Evolutionary conservation across 2,113 vertebrate species (phyloP).

Genomic region (Ivindomyrus marchei): DNA sequence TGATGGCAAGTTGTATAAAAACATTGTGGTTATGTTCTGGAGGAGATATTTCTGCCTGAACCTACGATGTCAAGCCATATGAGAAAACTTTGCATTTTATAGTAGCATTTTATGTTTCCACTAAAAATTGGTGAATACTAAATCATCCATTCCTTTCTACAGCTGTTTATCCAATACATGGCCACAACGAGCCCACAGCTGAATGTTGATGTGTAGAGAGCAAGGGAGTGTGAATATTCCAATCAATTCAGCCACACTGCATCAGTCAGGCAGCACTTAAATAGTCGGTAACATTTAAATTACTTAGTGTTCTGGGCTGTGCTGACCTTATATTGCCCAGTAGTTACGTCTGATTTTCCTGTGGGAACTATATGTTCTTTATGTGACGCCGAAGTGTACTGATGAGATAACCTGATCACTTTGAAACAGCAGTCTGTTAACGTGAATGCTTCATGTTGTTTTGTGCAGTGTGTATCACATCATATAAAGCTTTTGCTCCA

Average conservation of each 20-base stretch:
- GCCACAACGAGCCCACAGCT: neutral
- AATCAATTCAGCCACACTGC: neutral
- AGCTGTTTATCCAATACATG: neutral
- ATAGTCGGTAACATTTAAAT: neutral
- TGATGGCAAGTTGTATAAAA: neutral
- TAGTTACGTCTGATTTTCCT: neutral
- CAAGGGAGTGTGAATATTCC: neutral
- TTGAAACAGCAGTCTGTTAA: neutral
- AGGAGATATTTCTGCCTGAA: neutral
- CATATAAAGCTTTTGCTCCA: neutral
- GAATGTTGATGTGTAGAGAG: neutral
- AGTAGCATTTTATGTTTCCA: neutral
- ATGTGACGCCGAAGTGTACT: neutral
- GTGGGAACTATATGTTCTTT: neutral
- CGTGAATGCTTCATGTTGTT: neutral
- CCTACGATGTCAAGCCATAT: neutral
- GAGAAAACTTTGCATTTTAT: neutral
- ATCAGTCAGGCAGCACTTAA: neutral
- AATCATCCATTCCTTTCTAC: neutral
- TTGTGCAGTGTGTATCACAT: neutral
- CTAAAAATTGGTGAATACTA: neutral
- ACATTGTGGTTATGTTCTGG: neutral
- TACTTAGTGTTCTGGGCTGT: neutral
- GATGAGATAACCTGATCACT: neutral
- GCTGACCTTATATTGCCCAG: neutral